Percentiles rank a stretch among this genome's conserved stretches.
phyloP scores from a whole-genome alignment of 2,113 vertebrate genomes.

The Xiphias gladius region DNA sequence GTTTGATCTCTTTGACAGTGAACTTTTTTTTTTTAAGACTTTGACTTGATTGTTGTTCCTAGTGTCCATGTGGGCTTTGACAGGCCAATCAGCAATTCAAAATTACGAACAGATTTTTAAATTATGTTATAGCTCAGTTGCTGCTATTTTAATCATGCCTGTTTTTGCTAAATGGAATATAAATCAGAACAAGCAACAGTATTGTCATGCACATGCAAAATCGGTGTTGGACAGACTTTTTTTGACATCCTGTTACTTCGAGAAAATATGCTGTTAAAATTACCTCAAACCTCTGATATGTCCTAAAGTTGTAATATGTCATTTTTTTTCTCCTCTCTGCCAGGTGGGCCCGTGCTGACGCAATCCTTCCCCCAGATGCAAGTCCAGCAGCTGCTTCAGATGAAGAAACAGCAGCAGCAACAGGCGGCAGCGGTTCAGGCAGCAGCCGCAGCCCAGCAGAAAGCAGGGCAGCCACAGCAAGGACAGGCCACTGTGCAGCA shows the following conservation, averaged over 20 bases:
- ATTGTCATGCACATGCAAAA: not conserved
- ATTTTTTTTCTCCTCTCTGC: not conserved
- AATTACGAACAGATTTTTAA: not conserved
- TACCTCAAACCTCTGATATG: not conserved
- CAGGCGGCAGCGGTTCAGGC: conserved; percentile 81
- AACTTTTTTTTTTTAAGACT: too few relatives aligned
- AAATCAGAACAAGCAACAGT: not conserved
- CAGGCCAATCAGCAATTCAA: too few relatives aligned
- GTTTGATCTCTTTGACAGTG: not conserved
- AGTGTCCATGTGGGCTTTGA: not conserved
- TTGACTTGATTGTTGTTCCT: too few relatives aligned
- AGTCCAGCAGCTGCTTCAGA: conserved; percentile 83
- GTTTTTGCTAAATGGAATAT: not conserved
- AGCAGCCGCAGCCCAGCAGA: conserved; percentile 86
- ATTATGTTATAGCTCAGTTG: not conserved
- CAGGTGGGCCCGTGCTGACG: conserved; percentile 88
- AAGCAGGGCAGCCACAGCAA: conserved; percentile 89
- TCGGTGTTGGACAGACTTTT: not conserved
- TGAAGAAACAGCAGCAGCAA: conserved; percentile 87
- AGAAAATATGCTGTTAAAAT: not conserved
- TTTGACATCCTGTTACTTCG: not conserved
- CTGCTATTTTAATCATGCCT: not conserved
- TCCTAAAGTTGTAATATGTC: not conserved
- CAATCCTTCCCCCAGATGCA: conserved; percentile 83
- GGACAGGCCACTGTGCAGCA: conserved; percentile 88